phyloP scores from a whole-genome alignment of 2,888 invertebrate species.

The Tillus elongatus region DNA sequence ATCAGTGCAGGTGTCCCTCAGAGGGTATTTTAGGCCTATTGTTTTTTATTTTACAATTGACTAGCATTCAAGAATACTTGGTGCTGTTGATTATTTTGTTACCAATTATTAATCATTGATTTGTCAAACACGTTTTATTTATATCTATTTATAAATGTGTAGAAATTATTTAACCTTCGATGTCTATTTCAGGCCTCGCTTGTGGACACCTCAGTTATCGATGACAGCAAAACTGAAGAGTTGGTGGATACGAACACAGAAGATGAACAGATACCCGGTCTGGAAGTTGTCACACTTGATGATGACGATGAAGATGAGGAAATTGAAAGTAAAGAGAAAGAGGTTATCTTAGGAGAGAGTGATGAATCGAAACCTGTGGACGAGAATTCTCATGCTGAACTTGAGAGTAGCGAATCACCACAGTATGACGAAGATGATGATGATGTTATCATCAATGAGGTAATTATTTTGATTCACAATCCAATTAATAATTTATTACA shows the following conservation, averaged over 20 bases:
- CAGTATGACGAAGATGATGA: slow-evolving; percentile 51
- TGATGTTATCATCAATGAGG: slow-evolving; percentile 60
- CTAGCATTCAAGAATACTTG: too few species aligned
- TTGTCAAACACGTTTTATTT: too few species aligned
- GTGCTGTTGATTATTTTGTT: too few species aligned
- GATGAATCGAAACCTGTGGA: slow-evolving; percentile 24
- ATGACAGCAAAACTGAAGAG: slow-evolving; percentile 30
- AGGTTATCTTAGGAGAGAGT: slow-evolving; percentile 27
- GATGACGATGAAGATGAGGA: slow-evolving; percentile 37
- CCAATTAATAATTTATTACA: too few species aligned
- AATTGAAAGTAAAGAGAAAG: slow-evolving; percentile 31
- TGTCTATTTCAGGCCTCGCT: slow-evolving; percentile 24
- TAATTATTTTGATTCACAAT: too few species aligned
- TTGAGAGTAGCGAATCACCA: slow-evolving; percentile 17
- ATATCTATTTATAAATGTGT: too few species aligned
- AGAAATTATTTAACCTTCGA: too few species aligned
- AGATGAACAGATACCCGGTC: slow-evolving; percentile 43
- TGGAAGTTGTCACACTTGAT: slow-evolving; percentile 39
- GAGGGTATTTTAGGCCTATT: too few species aligned
- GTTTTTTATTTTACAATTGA: too few species aligned
- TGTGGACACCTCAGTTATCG: slow-evolving; percentile 25
- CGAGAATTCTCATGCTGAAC: not conserved
- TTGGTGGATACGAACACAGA: slow-evolving; percentile 28
- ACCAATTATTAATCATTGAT: too few species aligned
- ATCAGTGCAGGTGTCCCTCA: too few species aligned